A percentile compares a stretch with the other conserved stretches of the same genome.
phyloP scores from a whole-genome alignment of 2,113 vertebrate species.

The Zosterops lateralis region DNA sequence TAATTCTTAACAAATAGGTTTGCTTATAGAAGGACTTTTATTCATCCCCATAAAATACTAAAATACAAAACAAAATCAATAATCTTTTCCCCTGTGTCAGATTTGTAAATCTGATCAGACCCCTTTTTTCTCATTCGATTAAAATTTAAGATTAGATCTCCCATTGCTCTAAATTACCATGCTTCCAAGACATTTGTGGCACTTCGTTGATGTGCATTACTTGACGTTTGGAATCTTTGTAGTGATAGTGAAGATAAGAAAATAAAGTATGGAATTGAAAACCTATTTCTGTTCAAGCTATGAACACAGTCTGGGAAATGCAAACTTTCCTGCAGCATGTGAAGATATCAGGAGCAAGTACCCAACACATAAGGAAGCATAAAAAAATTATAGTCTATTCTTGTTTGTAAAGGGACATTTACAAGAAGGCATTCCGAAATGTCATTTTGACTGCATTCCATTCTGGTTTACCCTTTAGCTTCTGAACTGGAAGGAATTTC shows the following conservation, averaged over 20 bases:
- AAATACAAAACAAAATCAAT: not conserved
- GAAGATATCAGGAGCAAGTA: not conserved
- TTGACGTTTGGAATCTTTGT: not conserved
- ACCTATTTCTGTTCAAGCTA: not conserved
- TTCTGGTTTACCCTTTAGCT: not conserved
- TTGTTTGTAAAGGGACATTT: not conserved
- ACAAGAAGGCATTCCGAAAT: not conserved
- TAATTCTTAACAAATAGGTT: not conserved
- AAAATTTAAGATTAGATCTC: not conserved
- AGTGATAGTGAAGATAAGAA: not conserved
- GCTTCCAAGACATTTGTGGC: accelerated
- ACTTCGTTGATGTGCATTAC: not conserved
- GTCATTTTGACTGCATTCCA: not conserved
- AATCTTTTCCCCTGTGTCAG: not conserved
- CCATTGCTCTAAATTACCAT: not conserved
- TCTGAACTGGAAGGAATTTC: not conserved
- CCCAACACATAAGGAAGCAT: not conserved
- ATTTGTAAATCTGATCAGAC: not conserved
- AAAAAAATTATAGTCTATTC: not conserved
- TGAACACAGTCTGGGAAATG: not conserved
- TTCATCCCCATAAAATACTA: not conserved
- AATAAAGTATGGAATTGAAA: not conserved
- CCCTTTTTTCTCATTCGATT: not conserved
- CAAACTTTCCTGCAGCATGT: not conserved
- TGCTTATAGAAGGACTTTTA: not conserved